Evolutionary conservation across 2,888 invertebrate species (phyloP), one percentile per base, ranked within the genome.

Genomic region (Thyatira batis): DNA sequence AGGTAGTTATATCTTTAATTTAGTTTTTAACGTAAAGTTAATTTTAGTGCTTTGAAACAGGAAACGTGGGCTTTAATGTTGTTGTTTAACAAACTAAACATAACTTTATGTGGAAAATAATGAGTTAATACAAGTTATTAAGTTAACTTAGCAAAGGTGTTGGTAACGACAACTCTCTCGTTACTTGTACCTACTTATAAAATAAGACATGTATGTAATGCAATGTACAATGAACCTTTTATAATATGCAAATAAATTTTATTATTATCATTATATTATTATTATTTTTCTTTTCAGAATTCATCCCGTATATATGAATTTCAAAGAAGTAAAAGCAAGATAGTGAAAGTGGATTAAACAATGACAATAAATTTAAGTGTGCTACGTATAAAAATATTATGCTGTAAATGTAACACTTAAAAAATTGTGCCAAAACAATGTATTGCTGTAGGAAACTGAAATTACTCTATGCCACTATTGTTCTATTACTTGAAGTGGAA

Each of bases 341-440:
- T 84, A 84, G 39, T 39, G 17, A 39, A 73, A 79, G 75, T 71
- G 65, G 17, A 39, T 39, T 71, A 57, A 85, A 89, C 79, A 80
- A 89, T 91, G 91, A 92, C 90, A 83, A 91, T 90, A 78, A 91
- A 91, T 78, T 80, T 91, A 75, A 89, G 90, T 85, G 78, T 8
- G 39, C 13, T 17, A 39, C n/a, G 39, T 39, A 69, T n/a, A n/a
- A n/a, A 61, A 70, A 74, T 78, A 68, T 74, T 55, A 59, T 71
- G 54, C 70, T 69, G 67, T 85, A 76, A 82, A 87, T 86, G 86
- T 90, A 88, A 89, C 85, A 69, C 61, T 55, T 60, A 83, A 39
- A 39, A n/a, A 39, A 8, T 17, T n/a, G 91, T 90, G 87, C 86
- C 89, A 89, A 88, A 87, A 91, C 90, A 87, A 92, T 92, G 92